A percentile compares a stretch with the other conserved stretches of the same genome.
These are phyloP conservation scores for Peromyscus attwateri DNA, from an alignment of 2,797 vertebrate species.

Conservation along the genomic window DNA sequence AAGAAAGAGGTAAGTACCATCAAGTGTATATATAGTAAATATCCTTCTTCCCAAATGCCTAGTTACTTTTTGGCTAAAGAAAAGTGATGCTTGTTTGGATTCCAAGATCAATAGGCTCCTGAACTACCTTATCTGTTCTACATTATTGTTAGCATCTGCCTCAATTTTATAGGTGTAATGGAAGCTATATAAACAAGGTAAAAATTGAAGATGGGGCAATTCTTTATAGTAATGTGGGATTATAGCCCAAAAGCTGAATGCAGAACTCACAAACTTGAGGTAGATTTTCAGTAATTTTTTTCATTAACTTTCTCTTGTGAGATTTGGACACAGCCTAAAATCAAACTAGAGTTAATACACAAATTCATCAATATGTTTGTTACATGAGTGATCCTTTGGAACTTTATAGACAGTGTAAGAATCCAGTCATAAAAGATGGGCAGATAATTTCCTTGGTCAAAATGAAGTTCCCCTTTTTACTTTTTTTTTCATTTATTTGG, in stretches of 20 bases:
- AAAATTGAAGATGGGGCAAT: neutral
- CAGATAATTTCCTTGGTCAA: neutral
- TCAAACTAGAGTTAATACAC: neutral
- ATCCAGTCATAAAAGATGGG: neutral
- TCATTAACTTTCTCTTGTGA: neutral
- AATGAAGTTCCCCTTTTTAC: neutral
- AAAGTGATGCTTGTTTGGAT: neutral
- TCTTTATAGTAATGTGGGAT: neutral
- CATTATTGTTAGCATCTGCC: neutral
- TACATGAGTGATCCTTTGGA: neutral
- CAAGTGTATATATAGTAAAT: neutral
- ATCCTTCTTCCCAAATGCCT: neutral
- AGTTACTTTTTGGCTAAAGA: neutral
- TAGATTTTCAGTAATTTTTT: neutral
- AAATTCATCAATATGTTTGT: neutral
- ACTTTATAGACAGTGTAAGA: neutral
- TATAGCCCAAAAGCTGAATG: neutral
- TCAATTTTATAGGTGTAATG: neutral
- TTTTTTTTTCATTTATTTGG: neutral
- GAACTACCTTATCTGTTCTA: neutral
- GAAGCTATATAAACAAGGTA: neutral
- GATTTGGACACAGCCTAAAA: neutral
- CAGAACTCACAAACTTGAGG: neutral
- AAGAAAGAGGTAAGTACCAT: constrained; percentile 46
- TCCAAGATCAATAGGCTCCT: neutral